Evolutionary conservation across 2,113 vertebrate species (phyloP).

Genomic region (Osmerus mordax): DNA sequence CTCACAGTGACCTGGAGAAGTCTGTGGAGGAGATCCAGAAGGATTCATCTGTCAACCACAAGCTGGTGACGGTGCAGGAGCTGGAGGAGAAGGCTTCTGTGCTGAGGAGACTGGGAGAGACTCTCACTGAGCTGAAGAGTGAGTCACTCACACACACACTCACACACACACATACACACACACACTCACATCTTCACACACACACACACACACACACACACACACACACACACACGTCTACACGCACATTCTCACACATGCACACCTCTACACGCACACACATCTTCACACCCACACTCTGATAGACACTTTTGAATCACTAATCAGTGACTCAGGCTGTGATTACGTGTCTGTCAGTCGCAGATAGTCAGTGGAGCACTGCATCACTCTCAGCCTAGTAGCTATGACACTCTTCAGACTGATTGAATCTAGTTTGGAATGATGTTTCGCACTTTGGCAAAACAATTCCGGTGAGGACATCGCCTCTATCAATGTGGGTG

Average conservation of each 20-base stretch:
- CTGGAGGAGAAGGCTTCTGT: conserved; percentile 91
- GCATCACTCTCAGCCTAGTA: no score
- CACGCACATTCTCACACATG: neutral
- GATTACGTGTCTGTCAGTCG: conserved; percentile 44
- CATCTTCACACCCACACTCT: neutral
- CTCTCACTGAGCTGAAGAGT: conserved; percentile 93
- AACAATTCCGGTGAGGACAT: no score
- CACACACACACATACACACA: neutral
- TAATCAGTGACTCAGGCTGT: conserved; percentile 45
- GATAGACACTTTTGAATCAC: conserved; percentile 42
- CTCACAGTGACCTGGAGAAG: conserved; percentile 89
- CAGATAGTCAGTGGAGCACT: conserved; percentile 23
- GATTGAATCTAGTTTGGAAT: no score
- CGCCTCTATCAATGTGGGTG: no score
- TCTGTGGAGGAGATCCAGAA: conserved; percentile 95
- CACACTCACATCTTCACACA: neutral
- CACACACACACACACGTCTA: neutral
- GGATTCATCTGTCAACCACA: conserved; percentile 85
- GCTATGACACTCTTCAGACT: no score
- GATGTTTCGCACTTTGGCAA: no score
- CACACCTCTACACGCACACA: conserved; percentile 6
- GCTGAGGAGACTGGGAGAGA: conserved; percentile 92
- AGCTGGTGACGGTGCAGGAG: conserved; percentile 86
- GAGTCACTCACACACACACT: conserved; percentile 54
- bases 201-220: conserved; percentile 19